Conservation (phyloP, 2,888 invertebrate genomes). For the Schizotus pectinicornis region DNA sequence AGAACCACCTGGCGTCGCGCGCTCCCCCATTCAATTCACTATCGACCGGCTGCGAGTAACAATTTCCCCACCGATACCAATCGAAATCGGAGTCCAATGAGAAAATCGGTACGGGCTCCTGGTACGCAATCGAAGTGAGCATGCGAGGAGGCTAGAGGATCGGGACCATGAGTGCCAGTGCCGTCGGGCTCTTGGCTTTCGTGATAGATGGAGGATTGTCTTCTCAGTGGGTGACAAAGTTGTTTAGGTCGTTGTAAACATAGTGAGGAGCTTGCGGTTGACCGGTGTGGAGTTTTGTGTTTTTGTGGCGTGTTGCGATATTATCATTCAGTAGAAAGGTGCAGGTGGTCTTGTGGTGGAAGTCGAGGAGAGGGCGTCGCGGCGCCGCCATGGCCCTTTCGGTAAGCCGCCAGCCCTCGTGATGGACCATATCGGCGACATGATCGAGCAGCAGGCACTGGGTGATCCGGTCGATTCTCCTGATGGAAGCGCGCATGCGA, state of each 20-base stretch:
- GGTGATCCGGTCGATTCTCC: conserved; percentile 62
- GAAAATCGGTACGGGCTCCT: conserved; percentile 47
- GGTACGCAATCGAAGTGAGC: conserved; percentile 47
- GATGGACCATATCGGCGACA: conserved; percentile 67
- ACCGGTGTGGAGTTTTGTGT: conserved; percentile 28
- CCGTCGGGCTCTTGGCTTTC: conserved; percentile 36
- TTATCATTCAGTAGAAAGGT: conserved; percentile 23
- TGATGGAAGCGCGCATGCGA: conserved; percentile 58
- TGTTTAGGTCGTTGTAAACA: conserved; percentile 50
- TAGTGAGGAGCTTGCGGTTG: conserved; percentile 42
- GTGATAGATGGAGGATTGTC: conserved; percentile 23
- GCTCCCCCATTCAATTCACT: conserved; percentile 59
- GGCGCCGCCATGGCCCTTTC: conserved; percentile 30
- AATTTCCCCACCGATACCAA: conserved; percentile 51
- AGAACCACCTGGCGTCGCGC: conserved; percentile 60
- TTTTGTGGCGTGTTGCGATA: conserved; percentile 31
- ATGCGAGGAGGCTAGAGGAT: conserved; percentile 44
- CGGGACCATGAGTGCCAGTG: conserved; percentile 41
- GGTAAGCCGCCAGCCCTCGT: conserved; percentile 43
- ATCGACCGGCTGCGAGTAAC: conserved; percentile 59
- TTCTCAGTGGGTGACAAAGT: conserved; percentile 38
- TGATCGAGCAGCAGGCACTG: conserved; percentile 65
- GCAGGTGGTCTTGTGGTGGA: not conserved
- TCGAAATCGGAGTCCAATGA: conserved; percentile 52
- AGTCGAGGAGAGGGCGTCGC: conserved; percentile 14